Evolutionary conservation across 2,888 invertebrate genomes (phyloP).

Genomic region (Sesamia inferens): DNA sequence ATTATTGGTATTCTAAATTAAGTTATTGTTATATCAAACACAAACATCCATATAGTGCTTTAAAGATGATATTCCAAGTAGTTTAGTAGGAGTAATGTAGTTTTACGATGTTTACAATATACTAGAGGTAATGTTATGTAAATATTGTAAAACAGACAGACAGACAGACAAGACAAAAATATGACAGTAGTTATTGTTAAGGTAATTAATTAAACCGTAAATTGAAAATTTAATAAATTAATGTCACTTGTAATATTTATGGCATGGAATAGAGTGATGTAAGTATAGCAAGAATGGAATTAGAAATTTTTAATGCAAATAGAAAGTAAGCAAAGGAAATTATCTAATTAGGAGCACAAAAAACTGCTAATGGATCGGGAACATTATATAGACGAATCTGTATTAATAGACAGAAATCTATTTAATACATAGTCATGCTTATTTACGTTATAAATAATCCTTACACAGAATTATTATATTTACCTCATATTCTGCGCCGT

Average conservation of each 20-base stretch:
- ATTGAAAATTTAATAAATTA: not conserved
- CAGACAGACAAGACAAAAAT: conserved; percentile 39
- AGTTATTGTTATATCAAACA: not conserved
- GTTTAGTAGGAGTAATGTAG: conserved; percentile 34
- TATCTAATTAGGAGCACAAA: conserved; percentile 15
- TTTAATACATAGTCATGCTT: not conserved
- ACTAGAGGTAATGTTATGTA: conserved; percentile 69
- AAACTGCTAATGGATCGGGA: not conserved
- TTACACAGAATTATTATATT: conserved; percentile 63
- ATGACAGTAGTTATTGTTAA: conserved; percentile 13
- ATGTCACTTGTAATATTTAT: conserved; percentile 4
- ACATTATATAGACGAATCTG: not conserved
- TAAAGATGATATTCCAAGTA: not conserved
- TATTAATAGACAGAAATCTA: not conserved
- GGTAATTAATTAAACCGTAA: conserved; percentile 1
- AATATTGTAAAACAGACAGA: conserved; percentile 63
- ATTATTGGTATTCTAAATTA: too few species aligned
- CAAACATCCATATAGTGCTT: not conserved
- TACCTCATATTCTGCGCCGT: conserved; percentile 88
- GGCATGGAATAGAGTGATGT: conserved; percentile 9
- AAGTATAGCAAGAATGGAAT: conserved; percentile 10
- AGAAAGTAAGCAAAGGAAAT: conserved; percentile 49
- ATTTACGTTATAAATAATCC: conserved; percentile 9
- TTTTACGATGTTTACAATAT: conserved; percentile 65
- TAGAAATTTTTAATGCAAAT: conserved; percentile 51